phyloP scores from a whole-genome alignment of 1,140 invertebrate genomes.

The Phymastichus coffea region DNA sequence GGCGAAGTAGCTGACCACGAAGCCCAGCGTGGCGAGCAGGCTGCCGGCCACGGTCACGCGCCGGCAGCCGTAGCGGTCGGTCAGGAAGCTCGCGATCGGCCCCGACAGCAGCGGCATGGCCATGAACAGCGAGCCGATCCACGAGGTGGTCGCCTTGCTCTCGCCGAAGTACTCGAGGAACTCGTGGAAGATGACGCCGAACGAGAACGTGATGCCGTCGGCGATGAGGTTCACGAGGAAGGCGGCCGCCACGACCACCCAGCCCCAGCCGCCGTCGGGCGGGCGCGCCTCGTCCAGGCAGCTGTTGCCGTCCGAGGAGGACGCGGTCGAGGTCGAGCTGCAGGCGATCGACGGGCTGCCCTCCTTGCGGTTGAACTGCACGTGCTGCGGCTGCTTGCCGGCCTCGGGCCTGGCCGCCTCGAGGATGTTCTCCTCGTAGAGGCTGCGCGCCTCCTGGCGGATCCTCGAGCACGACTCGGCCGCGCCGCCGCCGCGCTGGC shows the following conservation, averaged over 20 bases:
- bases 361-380: constrained; percentile 58
- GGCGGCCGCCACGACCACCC: constrained; percentile 80
- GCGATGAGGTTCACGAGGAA: constrained; percentile 91
- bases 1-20: constrained; percentile 76
- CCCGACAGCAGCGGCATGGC: constrained; percentile 87
- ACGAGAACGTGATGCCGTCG: constrained; percentile 91
- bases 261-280: constrained; percentile 77
- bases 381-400: constrained; percentile 57
- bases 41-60: constrained; percentile 79
- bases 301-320: constrained; percentile 60
- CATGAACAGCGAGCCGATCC: constrained; percentile 88
- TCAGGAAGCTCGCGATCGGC: constrained; percentile 84
- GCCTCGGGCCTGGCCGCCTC: constrained; percentile 33
- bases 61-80: constrained; percentile 82
- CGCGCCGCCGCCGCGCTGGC: neutral
- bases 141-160: constrained; percentile 82
- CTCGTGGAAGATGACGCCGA: constrained; percentile 87
- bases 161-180: constrained; percentile 83
- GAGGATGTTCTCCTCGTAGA: constrained; percentile 41
- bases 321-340: constrained; percentile 51
- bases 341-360: constrained; percentile 50
- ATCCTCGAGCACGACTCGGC: constrained; percentile 35
- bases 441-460: constrained; percentile 37
- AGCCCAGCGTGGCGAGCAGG: constrained; percentile 75
- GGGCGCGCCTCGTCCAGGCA: constrained; percentile 65